A percentile compares a stretch with the other conserved stretches of the same genome.
These are phyloP conservation scores for Falco naumanni DNA, from an alignment of 2,797 vertebrate genomes.

Conservation along the genomic window DNA sequence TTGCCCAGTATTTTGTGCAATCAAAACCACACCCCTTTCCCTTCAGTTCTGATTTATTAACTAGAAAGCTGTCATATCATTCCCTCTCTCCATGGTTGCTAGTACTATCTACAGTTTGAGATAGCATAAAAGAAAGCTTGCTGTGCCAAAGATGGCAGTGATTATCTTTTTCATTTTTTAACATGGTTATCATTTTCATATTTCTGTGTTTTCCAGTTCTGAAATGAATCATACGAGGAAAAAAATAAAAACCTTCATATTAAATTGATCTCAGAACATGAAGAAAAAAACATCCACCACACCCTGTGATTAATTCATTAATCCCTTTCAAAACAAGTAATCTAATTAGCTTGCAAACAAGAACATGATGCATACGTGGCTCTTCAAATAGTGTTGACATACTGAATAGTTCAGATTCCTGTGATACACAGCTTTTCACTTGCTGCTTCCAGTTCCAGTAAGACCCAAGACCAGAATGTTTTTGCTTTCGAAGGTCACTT, in stretches of 20 bases:
- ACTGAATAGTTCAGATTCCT: conserved; percentile 37
- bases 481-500: not conserved
- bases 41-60: conserved; percentile 13
- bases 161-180: not conserved
- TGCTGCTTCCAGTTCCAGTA: not conserved
- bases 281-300: conserved; percentile 9
- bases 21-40: not conserved
- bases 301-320: conserved; percentile 58
- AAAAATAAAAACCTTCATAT: not conserved
- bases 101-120: not conserved
- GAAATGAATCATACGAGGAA: not conserved
- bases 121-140: not conserved
- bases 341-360: conserved; percentile 59
- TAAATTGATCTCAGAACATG: not conserved
- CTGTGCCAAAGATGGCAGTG: not conserved
- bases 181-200: not conserved
- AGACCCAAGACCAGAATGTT: not conserved
- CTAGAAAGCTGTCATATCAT: not conserved
- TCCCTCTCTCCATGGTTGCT: not conserved
- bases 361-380: conserved; percentile 46
- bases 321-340: conserved; percentile 52
- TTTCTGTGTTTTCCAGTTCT: conserved; percentile 10
- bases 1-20: not conserved
- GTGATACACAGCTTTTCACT: conserved; percentile 22
- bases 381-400: conserved; percentile 34